Evolutionary conservation across 2,888 invertebrate species (phyloP), one percentile per base, ranked within the genome.

Genomic region (Philonicus albiceps): DNA sequence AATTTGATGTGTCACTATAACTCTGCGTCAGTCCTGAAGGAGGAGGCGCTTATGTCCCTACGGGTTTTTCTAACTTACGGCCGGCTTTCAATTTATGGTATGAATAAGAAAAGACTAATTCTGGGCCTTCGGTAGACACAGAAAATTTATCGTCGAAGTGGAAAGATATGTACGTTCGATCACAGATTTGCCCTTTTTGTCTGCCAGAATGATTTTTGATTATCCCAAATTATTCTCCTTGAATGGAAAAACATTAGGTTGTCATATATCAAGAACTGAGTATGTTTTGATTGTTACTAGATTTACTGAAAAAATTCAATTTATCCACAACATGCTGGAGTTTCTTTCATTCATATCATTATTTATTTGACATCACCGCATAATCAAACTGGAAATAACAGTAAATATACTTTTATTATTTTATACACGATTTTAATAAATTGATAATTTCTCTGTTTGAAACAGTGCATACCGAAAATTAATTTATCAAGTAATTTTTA

Each of bases 1-100:
- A 84, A 84, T 84, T 84, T 73, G 73, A 84, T 84, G 84, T 84
- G 84, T 73, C 84, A 84, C 84, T 84, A 73, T 73, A 84, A 73
- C 27, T 84, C 84, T 72, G 40, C 73, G 84, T 72, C 84, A 73
- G 34, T 40, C 31, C 7, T 34, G 30, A 19, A n/a, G 30, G 31
- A 40, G 37, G 84, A 40, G 72, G 40, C 43, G 16, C 40, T 72
- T 73, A 53, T 73, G 34, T 73, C 40, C n/a, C 73, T 73, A 43
- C 22, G 43, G 84, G 84, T 43, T 73, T 64, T 40, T 43, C 84
- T 84, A 84, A 84, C 73, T 84, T 84, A 84, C 73, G 84, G 84
- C 43, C 30, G 30, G 84, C 84, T 84, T 84, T 73, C 84, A 84
- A 84, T 84, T 84, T 72, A 84, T 84, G 84, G 43, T 84, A 84